A percentile compares a stretch with the other conserved stretches of the same genome.
phyloP scores from a whole-genome alignment of 2,888 invertebrate species.

The Timema podura region DNA sequence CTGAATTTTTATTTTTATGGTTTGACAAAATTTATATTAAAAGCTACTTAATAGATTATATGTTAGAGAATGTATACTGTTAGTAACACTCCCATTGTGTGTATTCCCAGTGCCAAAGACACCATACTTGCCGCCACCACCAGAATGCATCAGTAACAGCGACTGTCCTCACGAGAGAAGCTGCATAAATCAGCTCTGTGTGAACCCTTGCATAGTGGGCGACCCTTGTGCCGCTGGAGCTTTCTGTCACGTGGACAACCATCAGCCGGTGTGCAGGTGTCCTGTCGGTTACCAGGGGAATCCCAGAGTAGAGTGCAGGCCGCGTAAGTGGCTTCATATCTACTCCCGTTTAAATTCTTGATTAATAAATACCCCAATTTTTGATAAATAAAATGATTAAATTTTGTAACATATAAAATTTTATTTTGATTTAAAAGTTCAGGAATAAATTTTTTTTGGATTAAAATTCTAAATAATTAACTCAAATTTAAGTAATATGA shows the following conservation, averaged over 20 bases:
- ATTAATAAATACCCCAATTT: too few relatives aligned
- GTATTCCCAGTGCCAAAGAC: constrained; percentile 46
- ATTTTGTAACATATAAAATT: too few relatives aligned
- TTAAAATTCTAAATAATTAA: too few relatives aligned
- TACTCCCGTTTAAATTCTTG: too few relatives aligned
- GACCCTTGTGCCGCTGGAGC: constrained; percentile 74
- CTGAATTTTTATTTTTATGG: too few relatives aligned
- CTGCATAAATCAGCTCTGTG: constrained; percentile 71
- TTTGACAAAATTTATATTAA: too few relatives aligned
- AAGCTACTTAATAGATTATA: too few relatives aligned
- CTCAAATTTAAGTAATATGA: too few relatives aligned
- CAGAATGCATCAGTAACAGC: constrained; percentile 72
- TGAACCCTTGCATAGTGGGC: constrained; percentile 67
- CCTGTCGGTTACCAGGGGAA: constrained; percentile 74
- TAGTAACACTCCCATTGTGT: constrained; percentile 15
- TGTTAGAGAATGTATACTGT: too few relatives aligned
- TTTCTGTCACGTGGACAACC: constrained; percentile 75
- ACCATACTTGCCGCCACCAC: constrained; percentile 44
- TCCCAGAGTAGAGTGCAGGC: constrained; percentile 65
- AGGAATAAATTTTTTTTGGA: too few relatives aligned
- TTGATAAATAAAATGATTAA: too few relatives aligned
- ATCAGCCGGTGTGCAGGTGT: constrained; percentile 74
- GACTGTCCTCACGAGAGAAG: constrained; percentile 72
- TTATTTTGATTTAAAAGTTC: too few relatives aligned
- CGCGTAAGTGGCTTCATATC: constrained; percentile 74